Conservation (phyloP, 2,888 invertebrate genomes). For the Trissolcus japonicus region DNA sequence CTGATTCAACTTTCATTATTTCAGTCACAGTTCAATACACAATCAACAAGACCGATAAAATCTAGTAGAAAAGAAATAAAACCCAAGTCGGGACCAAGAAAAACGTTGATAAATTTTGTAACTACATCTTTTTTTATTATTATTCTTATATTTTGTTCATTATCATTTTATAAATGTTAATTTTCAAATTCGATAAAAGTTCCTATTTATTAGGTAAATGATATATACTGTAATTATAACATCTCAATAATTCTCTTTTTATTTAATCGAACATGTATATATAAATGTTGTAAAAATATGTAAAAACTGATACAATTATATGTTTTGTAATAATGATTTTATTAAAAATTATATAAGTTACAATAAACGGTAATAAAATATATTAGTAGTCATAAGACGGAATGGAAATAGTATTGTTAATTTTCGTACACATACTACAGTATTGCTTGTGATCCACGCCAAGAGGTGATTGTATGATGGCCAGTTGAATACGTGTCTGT, state of each 20-base stretch:
- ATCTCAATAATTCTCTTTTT: too few species aligned
- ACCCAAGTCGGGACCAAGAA: too few species aligned
- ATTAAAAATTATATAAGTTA: conserved; percentile 73
- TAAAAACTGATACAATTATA: not conserved
- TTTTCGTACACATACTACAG: conserved; percentile 65
- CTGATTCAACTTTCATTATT: too few species aligned
- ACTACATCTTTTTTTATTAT: not conserved
- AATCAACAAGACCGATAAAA: too few species aligned
- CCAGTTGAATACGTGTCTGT: conserved; percentile 78
- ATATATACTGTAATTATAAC: too few species aligned
- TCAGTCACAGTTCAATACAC: too few species aligned
- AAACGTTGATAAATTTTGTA: too few species aligned
- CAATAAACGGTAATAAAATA: conserved; percentile 69
- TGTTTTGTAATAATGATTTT: conserved; percentile 59
- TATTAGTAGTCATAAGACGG: conserved; percentile 60
- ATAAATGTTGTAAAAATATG: not conserved
- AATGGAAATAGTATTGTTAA: conserved; percentile 67
- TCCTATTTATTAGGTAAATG: not conserved
- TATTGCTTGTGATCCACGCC: conserved; percentile 79
- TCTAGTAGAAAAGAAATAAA: too few species aligned
- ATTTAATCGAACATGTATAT: too few species aligned
- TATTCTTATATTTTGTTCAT: not conserved
- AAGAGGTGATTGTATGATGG: conserved; percentile 78
- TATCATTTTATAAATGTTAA: too few species aligned
- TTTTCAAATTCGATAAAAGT: too few species aligned